Evolutionary conservation across 1,140 invertebrate genomes (phyloP).

Genomic region (Aphis gossypii): DNA sequence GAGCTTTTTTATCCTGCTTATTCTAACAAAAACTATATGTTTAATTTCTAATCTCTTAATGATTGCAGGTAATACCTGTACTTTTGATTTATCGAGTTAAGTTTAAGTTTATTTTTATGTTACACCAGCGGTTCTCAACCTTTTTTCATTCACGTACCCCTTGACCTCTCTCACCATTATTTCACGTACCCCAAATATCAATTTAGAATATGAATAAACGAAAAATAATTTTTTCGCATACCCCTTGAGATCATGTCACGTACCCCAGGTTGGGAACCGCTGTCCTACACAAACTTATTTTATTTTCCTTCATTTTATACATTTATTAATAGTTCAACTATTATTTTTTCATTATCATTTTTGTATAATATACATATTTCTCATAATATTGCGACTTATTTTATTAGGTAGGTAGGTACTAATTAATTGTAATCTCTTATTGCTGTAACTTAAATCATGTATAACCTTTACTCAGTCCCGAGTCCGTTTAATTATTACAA

Average conservation of each 20-base stretch:
- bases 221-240: no score
- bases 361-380: not conserved
- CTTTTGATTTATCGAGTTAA: not conserved
- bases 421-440: not conserved
- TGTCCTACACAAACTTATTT: no score
- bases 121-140: not conserved
- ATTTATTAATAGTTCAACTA: no score
- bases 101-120: not conserved
- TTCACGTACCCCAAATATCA: no score
- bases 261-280: no score
- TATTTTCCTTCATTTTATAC: no score
- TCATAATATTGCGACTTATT: not conserved
- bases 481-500: not conserved
- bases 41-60: no score
- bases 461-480: not conserved
- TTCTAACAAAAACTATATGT: not conserved
- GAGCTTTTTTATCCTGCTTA: not conserved
- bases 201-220: no score
- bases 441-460: not conserved
- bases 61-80: no score
- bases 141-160: no score
- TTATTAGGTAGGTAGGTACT: not conserved
- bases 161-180: no score
- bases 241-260: no score
- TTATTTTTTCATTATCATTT: slow-evolving; percentile 10